Percentiles rank a stretch among this genome's conserved stretches.
phyloP scores from a whole-genome alignment of 2,888 invertebrate genomes.

The Cosmorhoe ocellata region DNA sequence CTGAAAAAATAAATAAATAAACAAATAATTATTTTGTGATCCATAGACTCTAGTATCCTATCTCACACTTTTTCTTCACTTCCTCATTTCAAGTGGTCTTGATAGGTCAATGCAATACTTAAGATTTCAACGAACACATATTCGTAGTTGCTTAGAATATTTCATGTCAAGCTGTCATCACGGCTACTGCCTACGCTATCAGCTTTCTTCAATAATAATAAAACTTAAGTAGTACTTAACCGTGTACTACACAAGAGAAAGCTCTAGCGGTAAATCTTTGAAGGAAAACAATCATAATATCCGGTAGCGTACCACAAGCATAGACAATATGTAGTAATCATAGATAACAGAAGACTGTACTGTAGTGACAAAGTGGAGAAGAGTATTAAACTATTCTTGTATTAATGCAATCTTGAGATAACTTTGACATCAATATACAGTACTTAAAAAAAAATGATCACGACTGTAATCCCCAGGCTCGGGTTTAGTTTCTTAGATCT shows the following conservation, averaged over 20 bases:
- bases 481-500: too few species aligned
- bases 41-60: too few species aligned
- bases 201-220: conserved; percentile 36
- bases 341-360: not conserved
- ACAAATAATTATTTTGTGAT: too few species aligned
- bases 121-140: conserved; percentile 27
- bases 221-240: conserved; percentile 33
- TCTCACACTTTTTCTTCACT: conserved; percentile 1
- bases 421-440: not conserved
- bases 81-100: conserved; percentile 21
- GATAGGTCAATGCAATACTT: conserved; percentile 34
- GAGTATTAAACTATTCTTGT: too few species aligned
- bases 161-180: conserved; percentile 42
- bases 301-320: conserved; percentile 16
- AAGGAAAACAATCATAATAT: conserved; percentile 29
- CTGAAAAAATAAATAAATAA: too few species aligned
- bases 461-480: too few species aligned
- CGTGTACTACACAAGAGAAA: conserved; percentile 31
- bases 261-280: conserved; percentile 25
- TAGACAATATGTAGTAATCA: not conserved
- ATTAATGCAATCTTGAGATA: not conserved
- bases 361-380: not conserved
- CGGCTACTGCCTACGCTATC: conserved; percentile 55
- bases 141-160: conserved; percentile 37
- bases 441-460: too few species aligned